These are phyloP conservation scores for Sinocyclocheilus anophthalmus DNA, from an alignment of 2,113 vertebrate genomes.

Conservation along the genomic window DNA sequence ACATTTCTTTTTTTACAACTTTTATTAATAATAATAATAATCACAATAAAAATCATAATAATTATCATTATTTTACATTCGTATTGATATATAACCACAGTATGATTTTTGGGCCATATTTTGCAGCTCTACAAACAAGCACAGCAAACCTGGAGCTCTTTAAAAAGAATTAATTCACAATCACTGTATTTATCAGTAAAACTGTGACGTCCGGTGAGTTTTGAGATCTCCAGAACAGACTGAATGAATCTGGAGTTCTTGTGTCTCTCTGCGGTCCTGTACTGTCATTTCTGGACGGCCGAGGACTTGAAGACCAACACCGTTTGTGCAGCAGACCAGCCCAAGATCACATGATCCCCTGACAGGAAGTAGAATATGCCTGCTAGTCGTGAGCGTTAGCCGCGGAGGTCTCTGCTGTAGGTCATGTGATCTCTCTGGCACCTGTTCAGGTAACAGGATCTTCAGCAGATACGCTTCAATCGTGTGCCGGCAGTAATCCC, in stretches of 20 bases:
- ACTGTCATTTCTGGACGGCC: not conserved
- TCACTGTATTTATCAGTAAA: not conserved
- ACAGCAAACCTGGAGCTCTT: not conserved
- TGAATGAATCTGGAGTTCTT: not conserved
- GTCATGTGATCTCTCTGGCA: constrained; percentile 19
- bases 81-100: not conserved
- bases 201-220: not conserved
- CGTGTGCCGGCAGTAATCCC: constrained; percentile 72
- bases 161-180: not conserved
- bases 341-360: constrained; percentile 73
- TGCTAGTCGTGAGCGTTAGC: not conserved
- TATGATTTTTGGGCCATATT: too few species aligned
- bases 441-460: constrained; percentile 44
- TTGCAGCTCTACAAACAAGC: not conserved
- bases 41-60: not conserved
- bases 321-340: constrained; percentile 51
- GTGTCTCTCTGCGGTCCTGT: not conserved
- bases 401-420: not conserved
- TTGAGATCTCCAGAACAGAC: not conserved
- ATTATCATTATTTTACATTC: not conserved
- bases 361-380: constrained; percentile 50
- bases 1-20: not conserved
- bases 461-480: constrained; percentile 64
- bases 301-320: not conserved
- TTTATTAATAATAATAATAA: not conserved